A percentile compares a stretch with the other conserved stretches of the same genome.
Conservation (phyloP, 2,888 invertebrate genomes). For the Scaptomyza polygonia region DNA sequence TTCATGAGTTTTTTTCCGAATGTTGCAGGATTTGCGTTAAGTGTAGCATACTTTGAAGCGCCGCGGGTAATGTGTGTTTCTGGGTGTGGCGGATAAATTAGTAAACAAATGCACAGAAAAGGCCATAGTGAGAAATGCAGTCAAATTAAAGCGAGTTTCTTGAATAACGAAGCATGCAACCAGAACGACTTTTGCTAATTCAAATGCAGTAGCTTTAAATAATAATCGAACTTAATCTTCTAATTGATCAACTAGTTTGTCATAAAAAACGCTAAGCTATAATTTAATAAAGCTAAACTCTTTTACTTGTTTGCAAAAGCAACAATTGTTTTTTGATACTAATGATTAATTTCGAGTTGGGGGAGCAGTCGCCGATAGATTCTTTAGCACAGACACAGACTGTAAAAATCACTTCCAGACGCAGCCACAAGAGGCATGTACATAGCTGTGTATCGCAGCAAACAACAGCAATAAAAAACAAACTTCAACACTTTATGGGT, state of each 20-base stretch:
- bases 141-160: constrained; percentile 30
- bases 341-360: constrained; percentile 30
- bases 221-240: too few species aligned
- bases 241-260: not conserved
- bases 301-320: constrained; percentile 13
- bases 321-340: constrained; percentile 28
- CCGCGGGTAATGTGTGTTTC: constrained; percentile 13
- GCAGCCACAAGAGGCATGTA: constrained; percentile 2
- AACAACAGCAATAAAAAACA: constrained; percentile 19
- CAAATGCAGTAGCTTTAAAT: too few species aligned
- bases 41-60: constrained; percentile 52
- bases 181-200: too few species aligned
- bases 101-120: constrained; percentile 51
- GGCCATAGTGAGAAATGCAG: constrained; percentile 28
- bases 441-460: constrained; percentile 29
- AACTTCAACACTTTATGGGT: constrained; percentile 19
- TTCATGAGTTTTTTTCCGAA: constrained; percentile 46
- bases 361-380: constrained; percentile 30
- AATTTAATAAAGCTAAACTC: not conserved
- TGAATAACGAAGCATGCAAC: constrained; percentile 2
- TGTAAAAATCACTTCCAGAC: constrained; percentile 10
- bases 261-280: not conserved
- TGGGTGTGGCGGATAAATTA: constrained; percentile 47
- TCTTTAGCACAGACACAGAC: constrained; percentile 4
- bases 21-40: constrained; percentile 47